phyloP scores from a whole-genome alignment of 2,888 invertebrate genomes.

The Marronus borbonicus region DNA sequence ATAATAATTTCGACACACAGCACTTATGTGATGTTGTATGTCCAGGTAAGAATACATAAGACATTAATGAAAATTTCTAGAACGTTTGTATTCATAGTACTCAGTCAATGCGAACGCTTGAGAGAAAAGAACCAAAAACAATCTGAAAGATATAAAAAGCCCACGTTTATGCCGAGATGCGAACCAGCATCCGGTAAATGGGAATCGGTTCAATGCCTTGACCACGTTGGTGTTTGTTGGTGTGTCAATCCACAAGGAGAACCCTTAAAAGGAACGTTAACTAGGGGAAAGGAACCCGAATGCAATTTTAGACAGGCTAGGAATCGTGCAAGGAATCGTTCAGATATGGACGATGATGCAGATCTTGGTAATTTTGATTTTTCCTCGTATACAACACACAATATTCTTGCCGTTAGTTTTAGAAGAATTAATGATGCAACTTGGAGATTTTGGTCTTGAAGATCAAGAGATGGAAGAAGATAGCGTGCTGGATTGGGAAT shows the following conservation, averaged over 20 bases:
- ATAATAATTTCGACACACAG: conserved; percentile 88
- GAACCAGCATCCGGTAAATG: conserved; percentile 82
- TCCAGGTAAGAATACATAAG: conserved; percentile 73
- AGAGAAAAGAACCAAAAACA: conserved; percentile 84
- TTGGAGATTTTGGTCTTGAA: conserved; percentile 72
- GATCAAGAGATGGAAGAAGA: conserved; percentile 67
- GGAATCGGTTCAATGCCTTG: conserved; percentile 88
- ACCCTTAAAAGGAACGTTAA: conserved; percentile 85
- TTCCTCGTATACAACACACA: not conserved
- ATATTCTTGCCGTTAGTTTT: conserved; percentile 71
- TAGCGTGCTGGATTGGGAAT: conserved; percentile 59
- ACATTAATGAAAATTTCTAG: conserved; percentile 1
- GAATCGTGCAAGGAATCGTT: conserved; percentile 69
- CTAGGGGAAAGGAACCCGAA: conserved; percentile 82
- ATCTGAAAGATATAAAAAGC: conserved; percentile 80
- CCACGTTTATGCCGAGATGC: conserved; percentile 85
- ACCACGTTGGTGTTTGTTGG: conserved; percentile 87
- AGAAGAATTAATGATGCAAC: conserved; percentile 81
- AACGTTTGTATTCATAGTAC: conserved; percentile 69
- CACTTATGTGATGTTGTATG: conserved; percentile 86
- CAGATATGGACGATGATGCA: conserved; percentile 67
- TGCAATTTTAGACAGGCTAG: conserved; percentile 88
- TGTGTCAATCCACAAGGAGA: conserved; percentile 88
- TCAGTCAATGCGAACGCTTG: conserved; percentile 86
- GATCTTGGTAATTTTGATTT: conserved; percentile 71